Evolutionary conservation across 2,888 invertebrate genomes (phyloP).

Genomic region (Peribatodes rhomboidaria): DNA sequence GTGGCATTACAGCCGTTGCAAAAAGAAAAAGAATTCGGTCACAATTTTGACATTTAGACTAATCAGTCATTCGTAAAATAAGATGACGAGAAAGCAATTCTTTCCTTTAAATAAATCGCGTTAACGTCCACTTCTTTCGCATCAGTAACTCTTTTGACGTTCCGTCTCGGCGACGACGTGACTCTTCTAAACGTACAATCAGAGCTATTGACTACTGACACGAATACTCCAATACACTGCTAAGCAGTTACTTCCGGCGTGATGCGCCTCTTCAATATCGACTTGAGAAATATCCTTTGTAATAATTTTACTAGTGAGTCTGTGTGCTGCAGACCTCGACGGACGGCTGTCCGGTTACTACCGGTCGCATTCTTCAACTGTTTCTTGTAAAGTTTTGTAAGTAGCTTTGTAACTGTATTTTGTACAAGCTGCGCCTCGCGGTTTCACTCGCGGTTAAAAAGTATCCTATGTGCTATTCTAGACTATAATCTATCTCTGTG

Average conservation of each 20-base stretch:
- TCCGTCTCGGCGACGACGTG: background rate
- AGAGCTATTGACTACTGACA: constrained; percentile 15
- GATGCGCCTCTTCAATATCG: background rate
- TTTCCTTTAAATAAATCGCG: constrained; percentile 24
- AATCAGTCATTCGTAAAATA: constrained; percentile 25
- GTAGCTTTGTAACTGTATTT: too few species aligned
- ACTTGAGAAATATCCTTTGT: background rate
- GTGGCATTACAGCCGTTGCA: background rate
- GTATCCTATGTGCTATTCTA: too few species aligned
- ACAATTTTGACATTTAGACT: constrained; percentile 13
- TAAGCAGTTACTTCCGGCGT: background rate
- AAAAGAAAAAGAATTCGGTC: background rate
- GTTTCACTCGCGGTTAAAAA: too few species aligned
- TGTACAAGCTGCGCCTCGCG: too few species aligned
- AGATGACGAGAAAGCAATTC: constrained; percentile 16
- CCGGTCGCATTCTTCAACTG: too few species aligned
- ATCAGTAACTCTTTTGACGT: constrained; percentile 20
- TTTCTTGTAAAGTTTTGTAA: too few species aligned
- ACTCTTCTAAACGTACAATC: constrained; percentile 2
- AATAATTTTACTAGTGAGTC: too few species aligned
- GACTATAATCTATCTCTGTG: too few species aligned
- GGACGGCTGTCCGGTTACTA: too few species aligned
- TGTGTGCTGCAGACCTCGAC: too few species aligned
- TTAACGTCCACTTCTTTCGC: constrained; percentile 21
- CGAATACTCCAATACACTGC: constrained; percentile 10